Evolutionary conservation across 2,888 invertebrate genomes (phyloP).

Genomic region (Odontomyia ornata): DNA sequence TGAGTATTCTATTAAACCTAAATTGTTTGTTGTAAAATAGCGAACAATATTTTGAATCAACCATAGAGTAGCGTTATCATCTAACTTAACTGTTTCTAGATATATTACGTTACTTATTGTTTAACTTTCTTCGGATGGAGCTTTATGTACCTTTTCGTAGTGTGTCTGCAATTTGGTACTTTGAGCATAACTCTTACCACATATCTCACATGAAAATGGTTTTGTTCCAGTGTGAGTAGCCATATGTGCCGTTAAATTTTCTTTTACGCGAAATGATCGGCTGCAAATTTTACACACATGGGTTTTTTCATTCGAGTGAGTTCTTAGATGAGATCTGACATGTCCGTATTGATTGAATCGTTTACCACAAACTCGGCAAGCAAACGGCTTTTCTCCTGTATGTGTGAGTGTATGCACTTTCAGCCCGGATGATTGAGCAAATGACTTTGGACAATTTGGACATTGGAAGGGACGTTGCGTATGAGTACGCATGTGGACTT

Average conservation of each 20-base stretch:
- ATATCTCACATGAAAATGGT: constrained; percentile 26
- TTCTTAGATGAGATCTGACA: constrained; percentile 45
- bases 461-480: constrained; percentile 46
- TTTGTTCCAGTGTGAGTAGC: constrained; percentile 32
- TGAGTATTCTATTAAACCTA: too few species aligned
- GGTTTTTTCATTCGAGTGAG: constrained; percentile 42
- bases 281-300: constrained; percentile 49
- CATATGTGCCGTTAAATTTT: constrained; percentile 50
- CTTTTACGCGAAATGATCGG: constrained; percentile 48
- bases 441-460: constrained; percentile 44
- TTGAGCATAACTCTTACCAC: constrained; percentile 36
- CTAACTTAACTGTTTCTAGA: not conserved
- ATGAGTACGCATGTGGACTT: constrained; percentile 56
- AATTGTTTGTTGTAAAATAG: too few species aligned
- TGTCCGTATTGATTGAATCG: constrained; percentile 47
- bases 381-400: constrained; percentile 60
- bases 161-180: constrained; percentile 35
- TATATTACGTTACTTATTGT: not conserved
- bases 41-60: too few species aligned
- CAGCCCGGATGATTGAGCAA: constrained; percentile 50
- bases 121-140: constrained; percentile 7
- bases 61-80: too few species aligned
- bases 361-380: constrained; percentile 55
- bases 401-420: constrained; percentile 58
- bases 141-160: constrained; percentile 18